Base-by-base conservation (phyloP, 2,888 invertebrate species). In the Cotesia congregata region DNA sequence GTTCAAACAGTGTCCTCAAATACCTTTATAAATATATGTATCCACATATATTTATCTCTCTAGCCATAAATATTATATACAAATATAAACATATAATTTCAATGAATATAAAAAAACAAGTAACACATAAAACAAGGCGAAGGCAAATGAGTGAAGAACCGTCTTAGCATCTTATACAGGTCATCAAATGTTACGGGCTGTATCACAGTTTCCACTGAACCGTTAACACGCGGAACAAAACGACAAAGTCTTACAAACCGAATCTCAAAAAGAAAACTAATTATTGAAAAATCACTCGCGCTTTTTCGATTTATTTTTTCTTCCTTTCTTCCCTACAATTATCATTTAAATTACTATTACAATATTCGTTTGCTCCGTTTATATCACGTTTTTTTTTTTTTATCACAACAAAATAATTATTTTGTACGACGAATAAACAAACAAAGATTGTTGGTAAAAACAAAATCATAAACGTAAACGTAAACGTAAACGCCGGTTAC, bases 81-180 rank as follows among this genome's bases (percentile, higher is more conserved):
- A 62, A 62, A 62, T 62, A 17, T 30, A 30, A 30, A 30, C 3
- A 15, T 62, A 62, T 15, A 62, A 7, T 62, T 6, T 62, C n/a
- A 62, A 15, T 20, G 30, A 3, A 62, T 17, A 15, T 59, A 40
- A 17, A 62, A 65, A 73, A 74, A 74, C 62, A 30, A 30, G 30
- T 60, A 70, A 72, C 74, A 75, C 77, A 70, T 62, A 73, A 79
- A 71, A 75, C 73, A 74, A 75, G 50, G 67, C 73, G 39, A 74
- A 75, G 50, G 67, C 73, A 50, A 41, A 41, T 62, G 61, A 68
- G 64, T 64, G 50, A 77, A 38, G 60, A 72, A 72, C 39, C 40
- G 64, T 62, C 61, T 15, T 38, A 62, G 62, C 72, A 72, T 72
- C 40, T 12, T 50, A 62, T 72, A 72, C 61, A 41, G 39, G 61